Evolutionary conservation across 2,888 invertebrate species (phyloP), one percentile per base, ranked within the genome.

Genomic region (Nycteola revayana): DNA sequence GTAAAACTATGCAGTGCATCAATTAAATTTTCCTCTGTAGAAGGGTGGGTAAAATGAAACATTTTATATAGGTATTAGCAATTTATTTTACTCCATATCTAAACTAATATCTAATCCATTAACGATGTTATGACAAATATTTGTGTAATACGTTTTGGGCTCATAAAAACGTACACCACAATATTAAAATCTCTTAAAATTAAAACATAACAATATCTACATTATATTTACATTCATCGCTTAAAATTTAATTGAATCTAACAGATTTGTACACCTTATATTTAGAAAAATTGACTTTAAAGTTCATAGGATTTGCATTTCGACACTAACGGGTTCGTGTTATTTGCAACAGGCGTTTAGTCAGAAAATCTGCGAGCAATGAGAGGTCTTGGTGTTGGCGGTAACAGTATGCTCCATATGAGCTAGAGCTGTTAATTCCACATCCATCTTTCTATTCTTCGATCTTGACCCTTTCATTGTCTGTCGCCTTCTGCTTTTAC

Each of bases 361-460:
- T 88, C 88, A 87, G 85, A 88, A 87, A 84, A 87, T 82, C 61
- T 88, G 88, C 0, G 88, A 91, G 54, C 91, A 90, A 52, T 90
- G 90, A 1, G 88, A 87, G 0, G 86, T 84, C 28, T 89, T 89
- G 8, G 89, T 86, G 58, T 73, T 88, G 1, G 61, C 80, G 35
- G 75, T 89, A 1, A 71, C 84, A 8, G 76, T 90, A 62, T 68
- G 89, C 60, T 76, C 91, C 75, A 70, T 61, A 59, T 76, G 87
- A 25, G 78, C 89, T 1, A 89, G 42, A 1, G 85, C 88, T 0
- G 83, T 89, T 39, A 89, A 39, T 51, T 89, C 83, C 9, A 87
- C 89, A 8, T 68, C 89, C 85, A 74, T 85, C 46, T 72, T 86
- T 55, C 73, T 85, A 33, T 51, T 80, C 59, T 73, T 91, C 61